These are phyloP conservation scores for Macrosiphum euphorbiae DNA, from an alignment of 2,888 invertebrate species.

Conservation along the genomic window DNA sequence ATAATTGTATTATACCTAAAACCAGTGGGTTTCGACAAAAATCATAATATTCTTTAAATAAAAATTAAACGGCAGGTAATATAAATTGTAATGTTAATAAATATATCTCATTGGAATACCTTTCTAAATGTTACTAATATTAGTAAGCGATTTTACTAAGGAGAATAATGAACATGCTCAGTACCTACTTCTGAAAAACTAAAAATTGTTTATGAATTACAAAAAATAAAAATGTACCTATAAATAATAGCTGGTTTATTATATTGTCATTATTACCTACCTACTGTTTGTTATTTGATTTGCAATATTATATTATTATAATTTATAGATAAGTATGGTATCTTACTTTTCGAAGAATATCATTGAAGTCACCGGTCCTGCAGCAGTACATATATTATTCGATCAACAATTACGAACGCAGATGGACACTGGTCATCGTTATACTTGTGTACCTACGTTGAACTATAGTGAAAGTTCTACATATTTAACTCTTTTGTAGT, in stretches of 20 bases:
- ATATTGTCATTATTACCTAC: not conserved
- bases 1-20: not conserved
- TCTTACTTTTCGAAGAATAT: conserved; percentile 22
- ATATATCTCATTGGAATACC: not conserved
- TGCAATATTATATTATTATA: not conserved
- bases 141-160: not conserved
- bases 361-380: not conserved
- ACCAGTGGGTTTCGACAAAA: not conserved
- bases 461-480: conserved; percentile 52
- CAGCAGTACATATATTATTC: not conserved
- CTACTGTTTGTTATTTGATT: not conserved
- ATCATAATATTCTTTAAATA: not conserved
- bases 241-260: not conserved
- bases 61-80: not conserved
- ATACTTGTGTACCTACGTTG: conserved; percentile 25
- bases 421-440: conserved; percentile 17
- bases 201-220: not conserved
- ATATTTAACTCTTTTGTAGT: conserved; percentile 38
- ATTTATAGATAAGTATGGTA: not conserved
- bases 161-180: not conserved
- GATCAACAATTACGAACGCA: not conserved
- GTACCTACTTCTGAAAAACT: not conserved
- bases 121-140: not conserved
- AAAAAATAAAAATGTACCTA: not conserved
- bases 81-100: not conserved